Evolutionary conservation across 1,140 invertebrate species (phyloP).

Genomic region (Hormaphis cornu): DNA sequence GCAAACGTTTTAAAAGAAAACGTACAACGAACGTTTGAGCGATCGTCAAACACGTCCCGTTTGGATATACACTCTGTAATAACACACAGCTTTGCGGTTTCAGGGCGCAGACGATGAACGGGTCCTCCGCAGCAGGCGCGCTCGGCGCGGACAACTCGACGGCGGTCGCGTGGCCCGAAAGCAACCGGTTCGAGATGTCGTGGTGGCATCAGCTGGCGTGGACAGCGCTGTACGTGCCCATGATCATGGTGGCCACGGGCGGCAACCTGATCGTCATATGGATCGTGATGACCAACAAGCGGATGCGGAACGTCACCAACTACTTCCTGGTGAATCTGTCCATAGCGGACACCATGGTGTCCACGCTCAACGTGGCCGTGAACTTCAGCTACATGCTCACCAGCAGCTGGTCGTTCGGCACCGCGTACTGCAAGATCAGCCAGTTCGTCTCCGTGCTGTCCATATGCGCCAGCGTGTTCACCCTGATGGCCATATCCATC

Average conservation of each 20-base stretch:
- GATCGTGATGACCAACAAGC: constrained; percentile 81
- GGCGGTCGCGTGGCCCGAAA: constrained; percentile 6
- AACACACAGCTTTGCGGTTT: too few species aligned
- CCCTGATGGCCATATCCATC: constrained; percentile 89
- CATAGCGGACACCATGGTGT: constrained; percentile 83
- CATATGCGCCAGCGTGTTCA: constrained; percentile 87
- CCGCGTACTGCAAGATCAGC: constrained; percentile 84
- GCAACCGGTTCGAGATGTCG: constrained; percentile 58
- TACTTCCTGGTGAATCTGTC: constrained; percentile 93
- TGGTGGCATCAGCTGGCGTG: constrained; percentile 78
- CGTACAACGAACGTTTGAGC: too few species aligned
- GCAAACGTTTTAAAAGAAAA: too few species aligned
- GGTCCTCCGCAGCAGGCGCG: neutral
- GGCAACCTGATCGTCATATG: constrained; percentile 92
- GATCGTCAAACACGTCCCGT: too few species aligned
- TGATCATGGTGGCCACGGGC: constrained; percentile 83
- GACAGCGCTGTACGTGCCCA: constrained; percentile 70
- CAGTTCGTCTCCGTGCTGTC: constrained; percentile 87
- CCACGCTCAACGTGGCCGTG: constrained; percentile 84
- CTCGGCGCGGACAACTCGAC: neutral
- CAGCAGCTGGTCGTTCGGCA: constrained; percentile 87
- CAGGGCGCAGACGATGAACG: neutral
- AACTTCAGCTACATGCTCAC: constrained; percentile 90
- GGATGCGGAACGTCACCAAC: constrained; percentile 92
- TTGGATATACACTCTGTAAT: too few species aligned